Conservation (phyloP, 2,113 vertebrate genomes). For the Laterallus jamaicensis region DNA sequence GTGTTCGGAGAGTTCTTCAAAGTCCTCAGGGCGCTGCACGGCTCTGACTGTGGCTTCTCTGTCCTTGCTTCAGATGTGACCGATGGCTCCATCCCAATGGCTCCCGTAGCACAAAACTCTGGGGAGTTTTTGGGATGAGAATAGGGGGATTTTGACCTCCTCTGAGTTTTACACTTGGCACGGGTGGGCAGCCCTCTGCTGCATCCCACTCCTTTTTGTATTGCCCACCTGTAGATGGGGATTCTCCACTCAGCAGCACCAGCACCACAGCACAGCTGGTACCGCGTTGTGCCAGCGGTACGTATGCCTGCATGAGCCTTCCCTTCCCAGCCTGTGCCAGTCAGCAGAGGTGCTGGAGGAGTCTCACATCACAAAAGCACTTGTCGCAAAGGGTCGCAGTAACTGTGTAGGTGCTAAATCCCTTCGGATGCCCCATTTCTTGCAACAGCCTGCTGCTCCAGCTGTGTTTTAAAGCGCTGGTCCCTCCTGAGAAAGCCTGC, state of each 20-base stretch:
- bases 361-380: neutral
- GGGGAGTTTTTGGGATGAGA: neutral
- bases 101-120: neutral
- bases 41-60: too few species aligned
- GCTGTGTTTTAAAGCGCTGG: neutral
- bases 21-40: rapidly evolving
- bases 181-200: neutral
- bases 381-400: rapidly evolving
- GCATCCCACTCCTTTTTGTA: neutral
- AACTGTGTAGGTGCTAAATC: neutral
- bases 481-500: neutral
- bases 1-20: neutral
- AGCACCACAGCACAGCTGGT: rapidly evolving
- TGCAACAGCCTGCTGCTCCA: neutral
- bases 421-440: neutral
- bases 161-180: neutral
- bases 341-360: neutral
- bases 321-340: neutral
- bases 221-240: neutral
- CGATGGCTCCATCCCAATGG: neutral
- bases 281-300: rapidly evolving
- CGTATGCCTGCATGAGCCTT: neutral
- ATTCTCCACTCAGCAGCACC: neutral
- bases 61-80: neutral
- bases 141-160: neutral